phyloP scores from a whole-genome alignment of 2,797 vertebrate species.

The Rhynchonycteris naso region DNA sequence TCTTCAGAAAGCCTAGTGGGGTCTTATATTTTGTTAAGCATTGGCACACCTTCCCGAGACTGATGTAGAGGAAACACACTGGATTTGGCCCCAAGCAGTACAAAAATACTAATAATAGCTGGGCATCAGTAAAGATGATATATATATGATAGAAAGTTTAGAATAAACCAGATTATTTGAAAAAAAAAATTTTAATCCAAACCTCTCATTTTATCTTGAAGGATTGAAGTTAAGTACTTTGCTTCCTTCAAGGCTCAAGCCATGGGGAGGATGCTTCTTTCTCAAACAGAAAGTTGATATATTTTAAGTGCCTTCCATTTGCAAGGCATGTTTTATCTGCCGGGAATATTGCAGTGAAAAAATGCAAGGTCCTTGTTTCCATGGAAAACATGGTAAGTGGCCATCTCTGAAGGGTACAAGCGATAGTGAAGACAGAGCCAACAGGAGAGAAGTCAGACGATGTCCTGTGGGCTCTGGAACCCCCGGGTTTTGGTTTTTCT shows the following conservation, averaged over 20 bases:
- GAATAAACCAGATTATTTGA: background rate
- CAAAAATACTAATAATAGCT: background rate
- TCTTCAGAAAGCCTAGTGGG: background rate
- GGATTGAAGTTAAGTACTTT: background rate
- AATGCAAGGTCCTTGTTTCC: background rate
- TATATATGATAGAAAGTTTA: background rate
- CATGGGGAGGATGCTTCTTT: background rate
- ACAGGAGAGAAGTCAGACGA: background rate
- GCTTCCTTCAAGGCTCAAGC: background rate
- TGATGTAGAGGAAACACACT: background rate
- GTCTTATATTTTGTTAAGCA: background rate
- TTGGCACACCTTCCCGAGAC: background rate
- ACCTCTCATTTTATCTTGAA: background rate
- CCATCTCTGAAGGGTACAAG: background rate
- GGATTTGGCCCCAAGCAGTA: background rate
- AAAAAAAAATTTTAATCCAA: background rate
- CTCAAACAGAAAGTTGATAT: background rate
- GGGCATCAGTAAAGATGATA: background rate
- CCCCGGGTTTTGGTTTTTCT: background rate
- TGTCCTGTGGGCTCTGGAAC: background rate
- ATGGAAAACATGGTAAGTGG: background rate
- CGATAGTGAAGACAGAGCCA: background rate
- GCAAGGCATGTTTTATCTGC: background rate
- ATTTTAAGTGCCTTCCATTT: background rate
- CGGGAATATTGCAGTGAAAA: background rate